Conservation (phyloP, 2,888 invertebrate genomes). For the Drosophila neonasuta region DNA sequence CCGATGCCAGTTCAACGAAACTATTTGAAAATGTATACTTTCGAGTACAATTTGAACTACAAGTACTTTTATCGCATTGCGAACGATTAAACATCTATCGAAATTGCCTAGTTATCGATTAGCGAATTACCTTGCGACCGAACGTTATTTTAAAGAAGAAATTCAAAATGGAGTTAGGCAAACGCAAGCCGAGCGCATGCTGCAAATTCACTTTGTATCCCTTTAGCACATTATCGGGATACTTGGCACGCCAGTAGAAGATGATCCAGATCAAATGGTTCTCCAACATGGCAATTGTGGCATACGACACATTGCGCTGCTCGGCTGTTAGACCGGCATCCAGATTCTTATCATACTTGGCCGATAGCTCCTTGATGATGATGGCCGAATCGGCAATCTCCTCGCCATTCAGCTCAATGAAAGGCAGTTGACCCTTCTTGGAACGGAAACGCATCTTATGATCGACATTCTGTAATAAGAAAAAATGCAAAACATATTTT, state of each 20-base stretch:
- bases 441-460: slow-evolving; percentile 97
- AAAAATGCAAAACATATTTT: slow-evolving; percentile 2
- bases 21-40: slow-evolving; percentile 2
- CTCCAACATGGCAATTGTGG: slow-evolving; percentile 96
- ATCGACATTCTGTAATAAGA: slow-evolving; percentile 90
- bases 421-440: slow-evolving; percentile 96
- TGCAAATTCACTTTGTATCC: slow-evolving; percentile 96
- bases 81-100: slow-evolving; percentile 7
- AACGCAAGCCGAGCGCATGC: slow-evolving; percentile 92
- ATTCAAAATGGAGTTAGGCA: slow-evolving; percentile 93
- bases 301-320: slow-evolving; percentile 94
- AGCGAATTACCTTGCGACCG: slow-evolving; percentile 88
- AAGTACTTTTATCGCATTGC: slow-evolving; percentile 4
- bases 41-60: slow-evolving; percentile 1
- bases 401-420: slow-evolving; percentile 96
- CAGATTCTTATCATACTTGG: slow-evolving; percentile 91
- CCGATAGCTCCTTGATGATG: slow-evolving; percentile 93
- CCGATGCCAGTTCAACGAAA: slow-evolving; percentile 14
- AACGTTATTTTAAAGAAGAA: slow-evolving; percentile 94
- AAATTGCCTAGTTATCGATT: slow-evolving; percentile 7
- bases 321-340: slow-evolving; percentile 92
- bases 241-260: slow-evolving; percentile 95
- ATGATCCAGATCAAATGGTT: slow-evolving; percentile 96
- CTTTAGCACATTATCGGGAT: slow-evolving; percentile 93
- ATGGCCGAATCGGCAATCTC: slow-evolving; percentile 96